Evolutionary conservation across 2,113 vertebrate genomes (phyloP).

Genomic region (Psephotus haematonotus): DNA sequence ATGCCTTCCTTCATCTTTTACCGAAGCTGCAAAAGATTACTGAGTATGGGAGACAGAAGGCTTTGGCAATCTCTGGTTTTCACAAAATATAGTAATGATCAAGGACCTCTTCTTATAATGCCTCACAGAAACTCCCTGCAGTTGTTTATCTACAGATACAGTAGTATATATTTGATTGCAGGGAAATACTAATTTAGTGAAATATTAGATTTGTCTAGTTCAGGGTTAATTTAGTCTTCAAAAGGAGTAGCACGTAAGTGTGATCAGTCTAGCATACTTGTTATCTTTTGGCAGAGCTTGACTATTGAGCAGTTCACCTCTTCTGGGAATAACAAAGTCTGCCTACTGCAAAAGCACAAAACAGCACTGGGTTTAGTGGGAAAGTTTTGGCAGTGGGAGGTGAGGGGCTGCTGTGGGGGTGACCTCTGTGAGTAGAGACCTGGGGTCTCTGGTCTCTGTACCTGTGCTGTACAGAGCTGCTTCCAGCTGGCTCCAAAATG

Average conservation of each 20-base stretch:
- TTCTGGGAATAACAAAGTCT: background rate
- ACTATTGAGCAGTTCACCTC: background rate
- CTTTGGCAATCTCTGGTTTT: background rate
- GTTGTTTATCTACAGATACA: background rate
- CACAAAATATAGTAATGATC: background rate
- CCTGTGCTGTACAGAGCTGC: background rate
- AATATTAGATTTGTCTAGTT: background rate
- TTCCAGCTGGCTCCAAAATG: background rate
- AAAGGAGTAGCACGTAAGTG: background rate
- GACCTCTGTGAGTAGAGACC: background rate
- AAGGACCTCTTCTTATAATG: background rate
- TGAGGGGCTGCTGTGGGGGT: background rate
- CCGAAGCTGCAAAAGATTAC: background rate
- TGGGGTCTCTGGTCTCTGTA: background rate
- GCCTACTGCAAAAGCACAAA: background rate
- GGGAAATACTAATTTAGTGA: background rate
- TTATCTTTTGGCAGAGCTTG: background rate
- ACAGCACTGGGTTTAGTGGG: background rate
- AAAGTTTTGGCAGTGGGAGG: background rate
- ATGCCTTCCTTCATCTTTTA: background rate
- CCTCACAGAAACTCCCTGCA: background rate
- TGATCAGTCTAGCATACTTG: background rate
- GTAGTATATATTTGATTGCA: background rate
- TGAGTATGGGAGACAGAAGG: background rate
- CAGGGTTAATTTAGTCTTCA: background rate